These are phyloP conservation scores for Sinhomidia bicolor DNA, from an alignment of 2,888 invertebrate genomes.

Conservation along the genomic window DNA sequence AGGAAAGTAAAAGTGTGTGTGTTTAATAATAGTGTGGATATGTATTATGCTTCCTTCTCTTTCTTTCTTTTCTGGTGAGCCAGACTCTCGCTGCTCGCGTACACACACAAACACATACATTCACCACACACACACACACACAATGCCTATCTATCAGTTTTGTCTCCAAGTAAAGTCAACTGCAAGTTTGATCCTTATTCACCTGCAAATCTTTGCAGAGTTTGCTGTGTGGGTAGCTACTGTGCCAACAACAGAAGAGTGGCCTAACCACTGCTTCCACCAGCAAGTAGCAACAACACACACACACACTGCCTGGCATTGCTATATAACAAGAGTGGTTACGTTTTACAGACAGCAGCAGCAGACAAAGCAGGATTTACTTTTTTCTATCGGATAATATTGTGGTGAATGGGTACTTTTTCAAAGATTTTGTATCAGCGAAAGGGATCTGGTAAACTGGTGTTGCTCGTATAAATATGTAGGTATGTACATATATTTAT, in stretches of 20 bases:
- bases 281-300: not conserved
- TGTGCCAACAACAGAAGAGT: constrained; percentile 16
- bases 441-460: not conserved
- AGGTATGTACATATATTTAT: no score
- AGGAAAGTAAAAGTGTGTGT: constrained; percentile 51
- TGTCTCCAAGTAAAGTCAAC: constrained; percentile 59
- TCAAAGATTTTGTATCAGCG: not conserved
- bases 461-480: not conserved
- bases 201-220: constrained; percentile 64
- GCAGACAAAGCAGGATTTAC: constrained; percentile 12
- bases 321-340: not conserved
- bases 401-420: not conserved
- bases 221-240: constrained; percentile 22
- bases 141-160: constrained; percentile 10
- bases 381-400: not conserved
- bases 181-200: constrained; percentile 73
- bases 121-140: not conserved
- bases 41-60: constrained; percentile 28
- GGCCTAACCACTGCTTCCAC: not conserved
- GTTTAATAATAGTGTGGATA: constrained; percentile 21
- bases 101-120: not conserved
- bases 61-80: not conserved
- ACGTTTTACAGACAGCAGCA: not conserved
- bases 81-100: not conserved
- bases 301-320: not conserved